Evolutionary conservation across 2,797 vertebrate species (phyloP).

Genomic region (Enteromius afrohamiltoni): DNA sequence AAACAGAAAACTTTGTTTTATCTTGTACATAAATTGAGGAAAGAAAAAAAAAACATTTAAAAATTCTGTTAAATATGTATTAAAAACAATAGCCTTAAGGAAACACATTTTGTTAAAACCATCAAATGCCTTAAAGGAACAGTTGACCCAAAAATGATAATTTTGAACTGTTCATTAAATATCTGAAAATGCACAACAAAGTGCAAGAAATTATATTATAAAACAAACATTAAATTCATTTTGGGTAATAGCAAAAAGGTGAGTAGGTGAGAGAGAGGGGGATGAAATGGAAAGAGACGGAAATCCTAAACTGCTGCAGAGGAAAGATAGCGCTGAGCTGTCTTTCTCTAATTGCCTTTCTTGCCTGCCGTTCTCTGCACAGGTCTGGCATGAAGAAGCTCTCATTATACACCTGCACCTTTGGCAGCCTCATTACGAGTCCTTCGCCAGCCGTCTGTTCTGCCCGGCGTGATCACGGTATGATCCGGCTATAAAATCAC

Average conservation of each 20-base stretch:
- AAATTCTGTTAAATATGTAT: no score
- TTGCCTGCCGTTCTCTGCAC: constrained; percentile 57
- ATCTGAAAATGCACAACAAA: not conserved
- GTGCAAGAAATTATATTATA: not conserved
- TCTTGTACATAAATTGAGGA: no score
- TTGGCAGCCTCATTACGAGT: constrained; percentile 61
- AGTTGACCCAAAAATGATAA: no score
- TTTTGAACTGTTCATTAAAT: not conserved
- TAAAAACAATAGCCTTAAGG: no score
- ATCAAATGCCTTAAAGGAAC: not conserved
- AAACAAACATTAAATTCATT: not conserved
- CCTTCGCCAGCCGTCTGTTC: constrained; percentile 59
- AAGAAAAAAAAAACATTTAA: no score
- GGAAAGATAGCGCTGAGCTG: constrained; percentile 53
- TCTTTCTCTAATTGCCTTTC: constrained; percentile 61
- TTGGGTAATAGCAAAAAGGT: not conserved
- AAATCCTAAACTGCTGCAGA: constrained; percentile 53
- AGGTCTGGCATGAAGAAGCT: constrained; percentile 58
- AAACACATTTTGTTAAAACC: not conserved
- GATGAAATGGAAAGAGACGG: constrained; percentile 31
- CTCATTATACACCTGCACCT: constrained; percentile 62
- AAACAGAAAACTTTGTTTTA: no score
- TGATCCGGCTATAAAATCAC: constrained; percentile 54
- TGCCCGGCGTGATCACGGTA: constrained; percentile 47
- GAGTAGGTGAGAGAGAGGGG: not conserved